phyloP scores from a whole-genome alignment of 2,888 invertebrate genomes.

The Nomada fucata region DNA sequence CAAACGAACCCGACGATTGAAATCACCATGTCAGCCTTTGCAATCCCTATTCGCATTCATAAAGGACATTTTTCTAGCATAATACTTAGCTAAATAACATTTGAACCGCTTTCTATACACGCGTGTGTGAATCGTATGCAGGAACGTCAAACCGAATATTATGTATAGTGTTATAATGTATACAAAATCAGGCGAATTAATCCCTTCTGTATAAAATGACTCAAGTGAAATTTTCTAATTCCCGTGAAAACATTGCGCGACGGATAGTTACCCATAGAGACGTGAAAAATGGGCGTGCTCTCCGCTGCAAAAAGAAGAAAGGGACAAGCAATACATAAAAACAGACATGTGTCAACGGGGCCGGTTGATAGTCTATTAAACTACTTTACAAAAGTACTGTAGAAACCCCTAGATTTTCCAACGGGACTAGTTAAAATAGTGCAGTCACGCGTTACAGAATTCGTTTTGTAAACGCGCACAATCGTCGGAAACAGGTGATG shows the following conservation, averaged over 20 bases:
- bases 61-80: slow-evolving; percentile 12
- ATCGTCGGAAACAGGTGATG: slow-evolving; percentile 64
- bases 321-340: slow-evolving; percentile 19
- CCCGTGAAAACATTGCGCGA: slow-evolving; percentile 58
- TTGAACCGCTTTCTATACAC: slow-evolving; percentile 7
- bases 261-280: slow-evolving; percentile 73
- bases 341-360: slow-evolving; percentile 47
- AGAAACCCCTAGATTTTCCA: background rate
- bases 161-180: too few relatives aligned
- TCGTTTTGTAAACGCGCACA: slow-evolving; percentile 48
- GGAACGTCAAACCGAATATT: background rate
- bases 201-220: background rate
- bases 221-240: slow-evolving; percentile 42
- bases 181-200: background rate
- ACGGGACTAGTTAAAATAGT: background rate
- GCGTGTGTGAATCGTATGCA: background rate
- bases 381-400: background rate
- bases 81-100: background rate
- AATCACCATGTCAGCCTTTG: slow-evolving; percentile 14
- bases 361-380: slow-evolving; percentile 36
- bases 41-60: slow-evolving; percentile 27
- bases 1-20: slow-evolving; percentile 35
- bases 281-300: slow-evolving; percentile 75
- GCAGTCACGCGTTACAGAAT: background rate
- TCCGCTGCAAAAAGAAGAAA: slow-evolving; percentile 40